These are phyloP conservation scores for Paratilapia polleni DNA, from an alignment of 2,113 vertebrate species.

Conservation along the genomic window DNA sequence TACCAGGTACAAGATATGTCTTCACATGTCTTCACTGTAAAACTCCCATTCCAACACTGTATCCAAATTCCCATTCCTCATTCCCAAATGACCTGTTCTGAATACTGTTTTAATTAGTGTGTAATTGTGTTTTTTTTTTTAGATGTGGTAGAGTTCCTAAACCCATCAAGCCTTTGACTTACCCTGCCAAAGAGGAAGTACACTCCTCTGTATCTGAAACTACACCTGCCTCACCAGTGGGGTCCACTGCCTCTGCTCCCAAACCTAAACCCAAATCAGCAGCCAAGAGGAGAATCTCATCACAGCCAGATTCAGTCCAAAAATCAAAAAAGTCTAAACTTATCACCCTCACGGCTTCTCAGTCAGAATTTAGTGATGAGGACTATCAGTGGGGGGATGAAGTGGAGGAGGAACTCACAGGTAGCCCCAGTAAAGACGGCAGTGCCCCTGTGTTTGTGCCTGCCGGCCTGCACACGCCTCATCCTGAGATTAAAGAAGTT, in stretches of 20 bases:
- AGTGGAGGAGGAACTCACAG: slow-evolving; percentile 57
- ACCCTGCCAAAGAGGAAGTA: slow-evolving; percentile 64
- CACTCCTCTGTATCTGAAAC: slow-evolving; percentile 38
- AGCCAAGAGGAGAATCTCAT: slow-evolving; percentile 70
- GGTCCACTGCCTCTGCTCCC: slow-evolving; percentile 12
- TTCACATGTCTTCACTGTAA: not conserved
- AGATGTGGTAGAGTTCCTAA: slow-evolving; percentile 80
- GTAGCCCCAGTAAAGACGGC: slow-evolving; percentile 83
- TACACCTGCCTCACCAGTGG: slow-evolving; percentile 7
- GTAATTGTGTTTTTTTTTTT: slow-evolving; percentile 8
- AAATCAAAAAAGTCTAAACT: slow-evolving; percentile 80
- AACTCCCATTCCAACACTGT: not conserved
- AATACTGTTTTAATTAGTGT: not conserved
- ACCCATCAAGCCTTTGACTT: slow-evolving; percentile 69
- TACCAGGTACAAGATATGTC: slow-evolving; percentile 62
- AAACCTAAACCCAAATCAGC: slow-evolving; percentile 36
- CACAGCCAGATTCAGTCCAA: slow-evolving; percentile 59
- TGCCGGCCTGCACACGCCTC: slow-evolving; percentile 84
- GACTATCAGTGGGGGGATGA: slow-evolving; percentile 60
- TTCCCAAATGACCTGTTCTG: not conserved
- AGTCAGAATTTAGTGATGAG: slow-evolving; percentile 83
- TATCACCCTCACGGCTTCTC: slow-evolving; percentile 86
- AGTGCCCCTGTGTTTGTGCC: slow-evolving; percentile 88
- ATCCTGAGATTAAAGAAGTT: slow-evolving; percentile 81
- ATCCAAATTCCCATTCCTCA: not conserved